Percentiles rank a stretch among this genome's conserved stretches.
Evolutionary conservation across 1,140 invertebrate genomes (phyloP).

Genomic region (Bathynomus jamesi): DNA sequence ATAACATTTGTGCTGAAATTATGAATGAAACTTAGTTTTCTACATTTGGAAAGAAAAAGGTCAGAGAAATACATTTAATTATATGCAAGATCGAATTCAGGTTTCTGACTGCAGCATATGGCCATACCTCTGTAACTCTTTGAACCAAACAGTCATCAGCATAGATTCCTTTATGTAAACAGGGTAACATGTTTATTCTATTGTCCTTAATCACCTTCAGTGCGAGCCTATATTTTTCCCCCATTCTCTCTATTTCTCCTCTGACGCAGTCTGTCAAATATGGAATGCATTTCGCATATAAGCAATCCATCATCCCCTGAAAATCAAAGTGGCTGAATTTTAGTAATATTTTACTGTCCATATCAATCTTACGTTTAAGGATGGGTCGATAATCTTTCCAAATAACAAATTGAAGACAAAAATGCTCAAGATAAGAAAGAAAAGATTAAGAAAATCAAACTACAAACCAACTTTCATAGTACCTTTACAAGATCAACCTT

Average conservation of each 20-base stretch:
- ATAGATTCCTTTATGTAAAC: conserved; percentile 96
- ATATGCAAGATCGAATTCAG: no score
- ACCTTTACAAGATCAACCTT: conserved; percentile 81
- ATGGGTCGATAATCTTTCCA: background rate
- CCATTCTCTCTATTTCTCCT: conserved; percentile 96
- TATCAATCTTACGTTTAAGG: background rate
- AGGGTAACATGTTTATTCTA: conserved; percentile 83
- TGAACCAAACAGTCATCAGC: conserved; percentile 98
- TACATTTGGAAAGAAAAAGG: no score
- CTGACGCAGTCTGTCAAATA: conserved; percentile 98
- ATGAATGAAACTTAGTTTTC: no score
- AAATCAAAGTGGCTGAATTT: background rate
- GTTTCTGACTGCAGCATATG: no score
- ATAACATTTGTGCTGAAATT: no score
- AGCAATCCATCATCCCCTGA: conserved; percentile 96
- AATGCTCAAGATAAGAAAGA: background rate
- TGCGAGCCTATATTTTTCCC: conserved; percentile 89
- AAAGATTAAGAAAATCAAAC: background rate
- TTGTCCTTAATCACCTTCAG: conserved; percentile 93
- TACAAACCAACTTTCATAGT: background rate
- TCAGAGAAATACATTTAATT: no score
- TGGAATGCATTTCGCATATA: conserved; percentile 97
- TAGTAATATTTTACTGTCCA: background rate
- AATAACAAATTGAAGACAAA: background rate
- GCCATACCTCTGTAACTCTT: conserved; percentile 71